These are phyloP conservation scores for Brassicogethes aeneus DNA, from an alignment of 2,888 invertebrate species.

Conservation along the genomic window DNA sequence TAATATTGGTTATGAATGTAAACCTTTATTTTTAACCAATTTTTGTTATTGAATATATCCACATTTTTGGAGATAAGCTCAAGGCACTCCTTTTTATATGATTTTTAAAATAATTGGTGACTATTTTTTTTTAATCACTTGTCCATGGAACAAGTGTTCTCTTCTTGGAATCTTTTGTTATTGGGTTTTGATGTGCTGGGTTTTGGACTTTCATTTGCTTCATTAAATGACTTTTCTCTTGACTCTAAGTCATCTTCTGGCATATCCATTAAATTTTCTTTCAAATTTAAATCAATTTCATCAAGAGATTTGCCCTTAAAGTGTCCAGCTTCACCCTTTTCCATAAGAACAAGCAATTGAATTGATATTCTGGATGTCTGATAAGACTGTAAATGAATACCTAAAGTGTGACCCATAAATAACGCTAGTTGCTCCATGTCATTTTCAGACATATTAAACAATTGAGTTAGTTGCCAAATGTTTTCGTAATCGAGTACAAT, in stretches of 20 bases:
- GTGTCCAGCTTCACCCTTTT: conserved; percentile 14
- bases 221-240: too few relatives aligned
- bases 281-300: conserved; percentile 15
- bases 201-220: too few relatives aligned
- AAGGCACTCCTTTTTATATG: too few relatives aligned
- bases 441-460: conserved; percentile 16
- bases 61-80: conserved; percentile 8
- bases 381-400: conserved; percentile 15
- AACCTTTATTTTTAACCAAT: too few relatives aligned
- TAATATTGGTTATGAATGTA: too few relatives aligned
- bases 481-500: conserved; percentile 17
- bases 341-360: conserved; percentile 17
- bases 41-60: conserved; percentile 11
- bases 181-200: too few relatives aligned
- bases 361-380: conserved; percentile 18
- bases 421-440: conserved; percentile 20
- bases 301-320: conserved; percentile 16
- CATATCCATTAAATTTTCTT: too few relatives aligned
- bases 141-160: too few relatives aligned
- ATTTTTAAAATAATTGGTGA: too few relatives aligned
- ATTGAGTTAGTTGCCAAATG: conserved; percentile 20
- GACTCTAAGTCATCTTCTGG: too few relatives aligned
- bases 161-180: too few relatives aligned
- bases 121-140: too few relatives aligned
- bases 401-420: conserved; percentile 21